Conservation (phyloP, 2,113 vertebrate species). For the Todiramphus saurophagus region DNA sequence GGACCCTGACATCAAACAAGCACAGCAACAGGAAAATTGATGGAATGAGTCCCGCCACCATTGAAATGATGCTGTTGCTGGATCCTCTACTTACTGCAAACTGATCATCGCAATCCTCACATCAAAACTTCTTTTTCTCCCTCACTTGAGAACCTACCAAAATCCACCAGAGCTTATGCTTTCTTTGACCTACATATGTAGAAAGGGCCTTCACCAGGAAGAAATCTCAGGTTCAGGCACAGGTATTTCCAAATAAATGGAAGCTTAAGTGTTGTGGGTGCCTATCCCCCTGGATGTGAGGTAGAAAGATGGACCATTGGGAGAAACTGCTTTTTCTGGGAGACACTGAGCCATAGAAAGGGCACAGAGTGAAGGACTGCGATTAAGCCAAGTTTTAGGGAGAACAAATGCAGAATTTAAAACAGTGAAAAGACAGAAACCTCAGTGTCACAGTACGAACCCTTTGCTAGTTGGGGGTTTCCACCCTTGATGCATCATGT, state of each 20-base stretch:
- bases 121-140: neutral
- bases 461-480: neutral
- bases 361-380: neutral
- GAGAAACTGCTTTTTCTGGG: neutral
- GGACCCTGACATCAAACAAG: neutral
- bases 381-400: neutral
- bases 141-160: neutral
- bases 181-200: neutral
- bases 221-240: neutral
- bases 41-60: neutral
- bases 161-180: neutral
- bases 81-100: neutral
- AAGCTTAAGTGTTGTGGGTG: neutral
- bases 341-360: neutral
- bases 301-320: neutral
- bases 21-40: neutral
- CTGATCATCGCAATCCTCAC: neutral
- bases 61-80: neutral
- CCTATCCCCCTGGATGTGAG: rapidly evolving
- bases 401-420: neutral
- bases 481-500: neutral
- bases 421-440: neutral
- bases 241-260: neutral
- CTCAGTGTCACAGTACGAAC: neutral
- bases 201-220: neutral